Evolutionary conservation across 2,113 vertebrate species (phyloP).

Genomic region (Donacobius atricapilla): DNA sequence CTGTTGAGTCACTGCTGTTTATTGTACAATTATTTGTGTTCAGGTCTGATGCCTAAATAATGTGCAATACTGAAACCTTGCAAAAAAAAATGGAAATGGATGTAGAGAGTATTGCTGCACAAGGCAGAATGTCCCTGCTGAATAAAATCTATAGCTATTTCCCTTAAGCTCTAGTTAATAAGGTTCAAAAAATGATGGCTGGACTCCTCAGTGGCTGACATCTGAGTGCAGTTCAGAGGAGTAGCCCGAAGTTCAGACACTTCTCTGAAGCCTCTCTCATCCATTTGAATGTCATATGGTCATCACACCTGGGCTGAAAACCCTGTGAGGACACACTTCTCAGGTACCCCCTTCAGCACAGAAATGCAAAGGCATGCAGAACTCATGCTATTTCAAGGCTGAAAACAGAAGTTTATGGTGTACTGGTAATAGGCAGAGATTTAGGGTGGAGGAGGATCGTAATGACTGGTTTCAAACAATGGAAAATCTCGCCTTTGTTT

Average conservation of each 20-base stretch:
- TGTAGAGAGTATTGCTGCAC: neutral
- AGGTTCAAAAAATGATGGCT: constrained; percentile 26
- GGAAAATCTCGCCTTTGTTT: neutral
- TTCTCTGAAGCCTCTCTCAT: neutral
- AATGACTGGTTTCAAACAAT: neutral
- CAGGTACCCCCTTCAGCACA: neutral
- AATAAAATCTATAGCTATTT: constrained; percentile 43
- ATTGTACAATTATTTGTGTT: constrained; percentile 47
- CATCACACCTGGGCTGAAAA: neutral
- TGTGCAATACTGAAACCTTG: neutral
- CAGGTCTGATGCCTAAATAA: constrained; percentile 25
- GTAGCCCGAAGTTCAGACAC: neutral
- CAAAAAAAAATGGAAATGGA: constrained; percentile 11
- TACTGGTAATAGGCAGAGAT: neutral
- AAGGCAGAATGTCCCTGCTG: neutral
- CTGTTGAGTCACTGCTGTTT: constrained; percentile 37
- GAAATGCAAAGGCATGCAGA: neutral
- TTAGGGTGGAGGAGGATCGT: neutral
- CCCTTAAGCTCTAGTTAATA: neutral
- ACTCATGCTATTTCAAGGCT: neutral
- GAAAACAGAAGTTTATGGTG: neutral
- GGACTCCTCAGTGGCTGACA: neutral
- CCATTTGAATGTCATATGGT: neutral
- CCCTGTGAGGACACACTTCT: neutral
- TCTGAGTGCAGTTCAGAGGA: neutral